Conservation (phyloP, 2,113 vertebrate genomes). For the Ceuthmochares aereus region DNA sequence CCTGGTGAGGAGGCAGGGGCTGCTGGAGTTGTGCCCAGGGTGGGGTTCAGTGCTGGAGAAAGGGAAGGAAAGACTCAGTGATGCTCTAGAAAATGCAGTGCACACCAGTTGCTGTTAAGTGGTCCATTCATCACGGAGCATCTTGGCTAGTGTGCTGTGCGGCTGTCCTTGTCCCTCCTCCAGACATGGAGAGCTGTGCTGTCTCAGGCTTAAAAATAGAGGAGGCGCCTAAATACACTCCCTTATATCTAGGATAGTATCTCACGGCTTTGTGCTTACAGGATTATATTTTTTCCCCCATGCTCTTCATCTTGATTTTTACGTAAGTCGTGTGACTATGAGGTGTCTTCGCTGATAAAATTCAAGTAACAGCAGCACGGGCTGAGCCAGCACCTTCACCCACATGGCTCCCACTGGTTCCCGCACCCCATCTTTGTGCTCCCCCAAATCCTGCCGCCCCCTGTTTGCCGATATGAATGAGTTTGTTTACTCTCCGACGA, state of each 20-base stretch:
- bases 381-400: constrained; percentile 43
- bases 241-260: constrained; percentile 46
- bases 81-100: constrained; percentile 16
- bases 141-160: constrained; percentile 45
- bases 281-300: not conserved
- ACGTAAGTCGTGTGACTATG: constrained; percentile 13
- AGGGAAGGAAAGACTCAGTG: not conserved
- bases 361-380: not conserved
- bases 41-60: not conserved
- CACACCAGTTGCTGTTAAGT: constrained; percentile 55
- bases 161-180: constrained; percentile 69
- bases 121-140: constrained; percentile 65
- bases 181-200: constrained; percentile 45
- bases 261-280: not conserved
- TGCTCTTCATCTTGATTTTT: constrained; percentile 10
- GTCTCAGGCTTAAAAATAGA: constrained; percentile 61
- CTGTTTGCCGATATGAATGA: constrained; percentile 44
- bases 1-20: not conserved
- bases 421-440: not conserved
- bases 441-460: not conserved
- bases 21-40: not conserved
- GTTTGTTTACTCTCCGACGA: constrained; percentile 67
- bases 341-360: not conserved
- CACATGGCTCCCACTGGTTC: not conserved
- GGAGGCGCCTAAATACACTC: constrained; percentile 34